Base-by-base conservation (phyloP, 2,888 invertebrate genomes). In the Scaptomyza flava region DNA sequence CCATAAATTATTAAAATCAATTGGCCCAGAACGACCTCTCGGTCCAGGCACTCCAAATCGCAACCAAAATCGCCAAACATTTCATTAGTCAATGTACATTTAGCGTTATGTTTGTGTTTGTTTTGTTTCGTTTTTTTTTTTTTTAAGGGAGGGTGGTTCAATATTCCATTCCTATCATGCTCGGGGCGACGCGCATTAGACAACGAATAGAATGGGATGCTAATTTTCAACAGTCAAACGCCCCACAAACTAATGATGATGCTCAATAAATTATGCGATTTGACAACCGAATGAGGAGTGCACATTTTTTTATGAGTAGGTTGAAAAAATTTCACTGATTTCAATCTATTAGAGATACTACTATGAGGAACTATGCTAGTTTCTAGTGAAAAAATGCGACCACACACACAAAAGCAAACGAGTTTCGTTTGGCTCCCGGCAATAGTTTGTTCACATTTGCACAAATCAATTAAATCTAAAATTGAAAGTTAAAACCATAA, bases 21-120 rank as follows among this genome's bases (percentile, higher is more conserved):
- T 86, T 90, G 89, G 88, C 89, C 90, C 90, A 81, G 81, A 89
- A 90, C 89, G 90, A 90, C 90, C 90, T 89, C 84, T 86, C 71
- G 47, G 27, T 31, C 12, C 46, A 27, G 56, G 48, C 51, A 63
- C 65, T 72, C 54, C 63, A 38, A 67, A 33, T 64, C 14, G 9
- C 42, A 59, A 36, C 60, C 33, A 48, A 31, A 53, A 57, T 54
- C 42, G 58, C 31, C 59, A 60, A 57, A 73, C 63, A 69, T 77
- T 88, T 75, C 83, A 88, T 86, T 88, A 83, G 81, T 83, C 87
- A 83, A 71, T 69, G 67, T 50, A 54, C 72, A 70, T 70, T 88
- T 86, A 80, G 36, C 20, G 48, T 56, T 58, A 0, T n/a, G 12
- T 31, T 2, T n/a, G 0, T 23, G 14, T 34, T 23, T 50, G 9